A percentile compares a stretch with the other conserved stretches of the same genome.
Evolutionary conservation across 1,140 invertebrate genomes (phyloP).

Genomic region (Drosophila kohkoa): DNA sequence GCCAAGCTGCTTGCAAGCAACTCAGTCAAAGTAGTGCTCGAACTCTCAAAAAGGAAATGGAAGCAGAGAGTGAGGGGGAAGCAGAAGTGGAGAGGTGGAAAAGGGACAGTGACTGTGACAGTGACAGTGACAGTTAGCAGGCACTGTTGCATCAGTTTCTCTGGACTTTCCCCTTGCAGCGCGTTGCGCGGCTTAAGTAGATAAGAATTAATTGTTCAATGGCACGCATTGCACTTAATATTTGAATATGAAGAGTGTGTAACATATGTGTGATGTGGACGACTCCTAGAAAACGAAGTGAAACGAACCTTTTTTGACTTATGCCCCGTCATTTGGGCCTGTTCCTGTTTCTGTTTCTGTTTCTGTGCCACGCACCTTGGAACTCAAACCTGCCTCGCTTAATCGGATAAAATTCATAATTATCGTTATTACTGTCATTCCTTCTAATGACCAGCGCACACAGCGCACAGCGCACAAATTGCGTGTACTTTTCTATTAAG

Average conservation of each 20-base stretch:
- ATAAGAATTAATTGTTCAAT: constrained; percentile 84
- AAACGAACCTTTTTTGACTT: constrained; percentile 46
- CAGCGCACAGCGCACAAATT: constrained; percentile 55
- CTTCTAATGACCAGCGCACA: constrained; percentile 67
- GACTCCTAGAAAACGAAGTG: constrained; percentile 13
- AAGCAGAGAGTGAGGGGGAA: constrained; percentile 13
- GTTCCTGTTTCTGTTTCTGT: too few species aligned
- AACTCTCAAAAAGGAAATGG: constrained; percentile 28
- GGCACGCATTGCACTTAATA: constrained; percentile 83
- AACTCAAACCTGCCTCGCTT: constrained; percentile 24
- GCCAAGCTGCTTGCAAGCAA: constrained; percentile 30
- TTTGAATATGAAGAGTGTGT: constrained; percentile 59
- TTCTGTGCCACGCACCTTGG: constrained; percentile 44
- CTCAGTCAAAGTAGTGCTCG: constrained; percentile 27
- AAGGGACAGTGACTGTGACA: constrained; percentile 17
- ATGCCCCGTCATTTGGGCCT: constrained; percentile 47
- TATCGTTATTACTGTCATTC: constrained; percentile 84
- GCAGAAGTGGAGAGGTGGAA: constrained; percentile 21
- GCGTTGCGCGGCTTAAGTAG: constrained; percentile 56
- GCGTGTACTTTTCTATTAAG: constrained; percentile 84
- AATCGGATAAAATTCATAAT: constrained; percentile 85
- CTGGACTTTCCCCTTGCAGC: constrained; percentile 8
- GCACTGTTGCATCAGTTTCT: constrained; percentile 69
- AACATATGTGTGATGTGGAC: too few species aligned
- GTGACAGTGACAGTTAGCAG: constrained; percentile 16